These are phyloP conservation scores for Epistrophella euchroma DNA, from an alignment of 2,888 invertebrate genomes.

Conservation along the genomic window DNA sequence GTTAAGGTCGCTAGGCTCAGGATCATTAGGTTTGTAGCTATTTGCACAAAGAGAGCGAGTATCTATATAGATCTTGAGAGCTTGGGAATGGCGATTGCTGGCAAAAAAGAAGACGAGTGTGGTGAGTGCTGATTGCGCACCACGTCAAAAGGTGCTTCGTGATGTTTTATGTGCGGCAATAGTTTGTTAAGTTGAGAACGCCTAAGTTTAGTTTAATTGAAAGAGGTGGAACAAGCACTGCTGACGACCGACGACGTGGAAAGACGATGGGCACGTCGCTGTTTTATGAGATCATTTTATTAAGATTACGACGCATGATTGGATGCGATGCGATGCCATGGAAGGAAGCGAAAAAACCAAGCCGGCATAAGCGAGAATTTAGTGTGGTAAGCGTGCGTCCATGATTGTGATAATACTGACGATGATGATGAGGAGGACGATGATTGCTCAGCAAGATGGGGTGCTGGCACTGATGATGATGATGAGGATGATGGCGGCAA, in stretches of 20 bases:
- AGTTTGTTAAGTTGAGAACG: slow-evolving; percentile 70
- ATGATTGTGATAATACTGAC: slow-evolving; percentile 59
- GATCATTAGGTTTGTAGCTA: slow-evolving; percentile 39
- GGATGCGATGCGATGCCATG: slow-evolving; percentile 46
- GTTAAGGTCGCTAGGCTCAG: slow-evolving; percentile 43
- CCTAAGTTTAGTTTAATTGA: slow-evolving; percentile 76
- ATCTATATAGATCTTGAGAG: not conserved
- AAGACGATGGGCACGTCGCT: slow-evolving; percentile 71
- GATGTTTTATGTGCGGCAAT: slow-evolving; percentile 62
- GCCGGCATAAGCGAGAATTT: slow-evolving; percentile 5
- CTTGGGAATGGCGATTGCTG: slow-evolving; percentile 16
- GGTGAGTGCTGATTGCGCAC: slow-evolving; percentile 44
- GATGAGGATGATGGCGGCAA: slow-evolving; percentile 22
- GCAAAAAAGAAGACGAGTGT: slow-evolving; percentile 35
- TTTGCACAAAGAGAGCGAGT: slow-evolving; percentile 47
- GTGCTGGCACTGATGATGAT: slow-evolving; percentile 24
- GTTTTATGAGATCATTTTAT: slow-evolving; percentile 76
- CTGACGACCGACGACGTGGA: slow-evolving; percentile 71
- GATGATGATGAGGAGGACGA: slow-evolving; percentile 59
- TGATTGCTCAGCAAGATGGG: slow-evolving; percentile 49
- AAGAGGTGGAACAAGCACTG: slow-evolving; percentile 75
- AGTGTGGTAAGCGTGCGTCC: slow-evolving; percentile 55
- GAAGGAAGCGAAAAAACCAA: slow-evolving; percentile 40
- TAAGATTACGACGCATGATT: slow-evolving; percentile 75
- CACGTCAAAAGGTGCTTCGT: slow-evolving; percentile 32